A percentile compares a stretch with the other conserved stretches of the same genome.
These are phyloP conservation scores for Drosophila sechellia DNA, from an alignment of 1,140 invertebrate genomes.

Conservation along the genomic window DNA sequence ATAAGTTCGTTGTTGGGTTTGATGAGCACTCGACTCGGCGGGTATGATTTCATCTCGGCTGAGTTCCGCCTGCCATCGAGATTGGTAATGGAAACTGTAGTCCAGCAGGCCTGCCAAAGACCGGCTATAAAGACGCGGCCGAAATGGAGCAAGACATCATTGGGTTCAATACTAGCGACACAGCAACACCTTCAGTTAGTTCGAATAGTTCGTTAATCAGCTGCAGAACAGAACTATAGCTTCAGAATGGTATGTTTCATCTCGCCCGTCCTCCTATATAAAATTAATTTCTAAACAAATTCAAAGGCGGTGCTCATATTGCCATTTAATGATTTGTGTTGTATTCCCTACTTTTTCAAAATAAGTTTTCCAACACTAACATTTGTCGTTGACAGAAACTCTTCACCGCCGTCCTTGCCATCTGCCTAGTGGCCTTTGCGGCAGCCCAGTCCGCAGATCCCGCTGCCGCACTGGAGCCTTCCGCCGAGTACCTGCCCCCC, in stretches of 20 bases:
- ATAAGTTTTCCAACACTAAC: neutral
- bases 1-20: slow-evolving; percentile 52
- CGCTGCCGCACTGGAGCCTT: slow-evolving; percentile 49
- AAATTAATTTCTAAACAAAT: neutral
- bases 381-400: slow-evolving; percentile 47
- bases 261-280: neutral
- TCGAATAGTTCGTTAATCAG: slow-evolving; percentile 33
- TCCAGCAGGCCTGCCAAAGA: slow-evolving; percentile 13
- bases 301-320: no score
- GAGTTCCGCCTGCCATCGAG: slow-evolving; percentile 2
- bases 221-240: slow-evolving; percentile 45
- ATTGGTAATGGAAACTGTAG: slow-evolving; percentile 53
- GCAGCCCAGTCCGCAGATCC: slow-evolving; percentile 49
- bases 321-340: neutral
- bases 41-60: slow-evolving; percentile 12
- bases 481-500: slow-evolving; percentile 1
- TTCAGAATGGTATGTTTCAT: slow-evolving; percentile 58
- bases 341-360: no score
- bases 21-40: slow-evolving; percentile 62
- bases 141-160: slow-evolving; percentile 63
- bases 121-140: slow-evolving; percentile 66
- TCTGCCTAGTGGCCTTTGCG: slow-evolving; percentile 60
- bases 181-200: slow-evolving; percentile 63
- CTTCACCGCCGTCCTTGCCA: slow-evolving; percentile 51
- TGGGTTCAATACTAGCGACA: slow-evolving; percentile 75